Evolutionary conservation across 2,113 vertebrate genomes (phyloP).

Genomic region (Pagrus major): DNA sequence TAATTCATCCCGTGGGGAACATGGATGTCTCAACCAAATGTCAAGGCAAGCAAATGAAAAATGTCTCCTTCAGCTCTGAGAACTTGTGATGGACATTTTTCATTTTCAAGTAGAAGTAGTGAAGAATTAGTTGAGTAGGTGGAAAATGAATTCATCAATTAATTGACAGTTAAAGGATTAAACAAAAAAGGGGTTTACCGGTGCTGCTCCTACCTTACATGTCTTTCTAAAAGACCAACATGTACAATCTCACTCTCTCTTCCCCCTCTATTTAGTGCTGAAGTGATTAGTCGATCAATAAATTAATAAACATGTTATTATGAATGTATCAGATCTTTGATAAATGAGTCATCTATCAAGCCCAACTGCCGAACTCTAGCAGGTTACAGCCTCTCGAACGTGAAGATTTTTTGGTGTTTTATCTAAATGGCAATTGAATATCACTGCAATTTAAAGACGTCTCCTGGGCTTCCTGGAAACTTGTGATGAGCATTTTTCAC

Average conservation of each 20-base stretch:
- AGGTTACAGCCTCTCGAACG: not conserved
- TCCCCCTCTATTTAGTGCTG: not conserved
- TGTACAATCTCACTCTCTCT: not conserved
- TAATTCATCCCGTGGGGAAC: not conserved
- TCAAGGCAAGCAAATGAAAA: not conserved
- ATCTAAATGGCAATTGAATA: not conserved
- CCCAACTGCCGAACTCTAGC: not conserved
- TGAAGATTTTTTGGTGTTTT: not conserved
- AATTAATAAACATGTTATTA: too few species aligned
- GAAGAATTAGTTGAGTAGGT: not conserved
- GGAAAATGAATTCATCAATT: not conserved
- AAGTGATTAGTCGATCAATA: not conserved
- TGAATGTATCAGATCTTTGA: not conserved
- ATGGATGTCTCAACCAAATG: not conserved
- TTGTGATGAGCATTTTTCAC: not conserved
- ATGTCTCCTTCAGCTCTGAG: not conserved
- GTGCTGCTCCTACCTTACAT: not conserved
- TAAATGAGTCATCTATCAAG: not conserved
- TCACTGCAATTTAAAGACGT: not conserved
- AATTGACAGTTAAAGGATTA: not conserved
- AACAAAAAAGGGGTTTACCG: not conserved
- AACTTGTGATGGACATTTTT: not conserved
- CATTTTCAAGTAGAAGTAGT: too few species aligned
- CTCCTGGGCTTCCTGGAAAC: not conserved
- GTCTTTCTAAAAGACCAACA: not conserved